phyloP scores from a whole-genome alignment of 1,140 invertebrate genomes.

The Heliconius hermathena region DNA sequence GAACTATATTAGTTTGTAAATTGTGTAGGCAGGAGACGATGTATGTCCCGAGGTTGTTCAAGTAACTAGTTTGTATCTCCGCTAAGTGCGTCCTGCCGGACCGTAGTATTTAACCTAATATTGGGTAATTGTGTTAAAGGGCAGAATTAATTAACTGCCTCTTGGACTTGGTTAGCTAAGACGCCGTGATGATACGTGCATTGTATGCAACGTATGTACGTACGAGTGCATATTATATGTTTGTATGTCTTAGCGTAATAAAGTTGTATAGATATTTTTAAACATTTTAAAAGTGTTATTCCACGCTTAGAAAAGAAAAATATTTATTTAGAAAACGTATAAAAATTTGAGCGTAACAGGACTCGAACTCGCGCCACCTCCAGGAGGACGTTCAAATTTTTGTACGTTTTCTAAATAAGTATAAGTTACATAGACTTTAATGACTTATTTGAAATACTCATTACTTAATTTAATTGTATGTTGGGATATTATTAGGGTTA shows the following conservation, averaged over 20 bases:
- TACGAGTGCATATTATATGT: background rate
- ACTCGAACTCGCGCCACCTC: no score
- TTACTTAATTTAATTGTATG: no score
- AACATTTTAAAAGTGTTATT: no score
- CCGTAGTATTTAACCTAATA: conserved; percentile 79
- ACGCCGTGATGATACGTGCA: conserved; percentile 62
- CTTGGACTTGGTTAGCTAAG: conserved; percentile 63
- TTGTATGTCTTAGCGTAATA: background rate
- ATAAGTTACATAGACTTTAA: background rate
- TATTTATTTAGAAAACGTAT: no score
- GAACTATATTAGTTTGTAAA: conserved; percentile 17
- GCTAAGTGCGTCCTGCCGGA: conserved; percentile 64
- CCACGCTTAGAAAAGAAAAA: no score
- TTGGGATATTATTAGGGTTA: no score
- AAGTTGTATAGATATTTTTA: background rate
- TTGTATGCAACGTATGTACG: conserved; percentile 43
- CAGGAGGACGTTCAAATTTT: no score
- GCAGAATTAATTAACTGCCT: conserved; percentile 71
- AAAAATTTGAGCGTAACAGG: no score
- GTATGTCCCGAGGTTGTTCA: conserved; percentile 42
- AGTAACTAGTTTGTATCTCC: conserved; percentile 73
- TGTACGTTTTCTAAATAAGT: no score
- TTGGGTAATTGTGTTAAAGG: conserved; percentile 72
- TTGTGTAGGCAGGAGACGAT: conserved; percentile 26
- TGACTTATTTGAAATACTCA: background rate